A percentile compares a stretch with the other conserved stretches of the same genome.
Conservation (phyloP, 2,888 invertebrate genomes). For the Amiota minor region DNA sequence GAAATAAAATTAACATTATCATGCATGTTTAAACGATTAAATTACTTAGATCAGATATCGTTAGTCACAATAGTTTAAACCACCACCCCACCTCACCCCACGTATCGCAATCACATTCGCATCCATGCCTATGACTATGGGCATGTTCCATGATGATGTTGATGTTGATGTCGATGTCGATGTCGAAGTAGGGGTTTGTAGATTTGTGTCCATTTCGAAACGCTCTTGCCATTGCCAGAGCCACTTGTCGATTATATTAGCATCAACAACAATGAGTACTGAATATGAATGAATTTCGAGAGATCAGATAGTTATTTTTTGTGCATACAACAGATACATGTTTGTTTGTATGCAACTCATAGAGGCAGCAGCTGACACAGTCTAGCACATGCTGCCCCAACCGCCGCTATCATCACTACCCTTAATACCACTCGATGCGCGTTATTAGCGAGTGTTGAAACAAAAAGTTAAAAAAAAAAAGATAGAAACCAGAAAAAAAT, state of each 20-base stretch:
- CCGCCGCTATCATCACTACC: not conserved
- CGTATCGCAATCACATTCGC: not conserved
- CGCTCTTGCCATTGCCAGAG: constrained; percentile 33
- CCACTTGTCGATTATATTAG: constrained; percentile 35
- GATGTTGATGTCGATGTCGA: too few species aligned
- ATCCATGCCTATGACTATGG: constrained; percentile 34
- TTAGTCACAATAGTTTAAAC: too few species aligned
- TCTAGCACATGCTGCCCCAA: not conserved
- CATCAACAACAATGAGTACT: constrained; percentile 50
- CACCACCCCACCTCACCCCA: not conserved
- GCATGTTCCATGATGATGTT: constrained; percentile 45
- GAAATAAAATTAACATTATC: constrained; percentile 6
- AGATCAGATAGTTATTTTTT: constrained; percentile 42
- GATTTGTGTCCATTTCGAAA: constrained; percentile 34
- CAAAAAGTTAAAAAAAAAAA: not conserved
- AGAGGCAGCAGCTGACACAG: constrained; percentile 8
- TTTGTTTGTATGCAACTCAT: not conserved
- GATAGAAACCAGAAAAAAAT: constrained; percentile 24
- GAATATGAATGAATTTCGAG: constrained; percentile 53
- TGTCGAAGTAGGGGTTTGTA: too few species aligned
- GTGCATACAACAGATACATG: constrained; percentile 6
- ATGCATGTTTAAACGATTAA: constrained; percentile 21
- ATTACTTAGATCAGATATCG: not conserved
- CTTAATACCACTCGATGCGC: constrained; percentile 1
- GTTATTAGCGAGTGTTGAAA: constrained; percentile 5